These are phyloP conservation scores for Pararge aegeria DNA, from an alignment of 1,140 invertebrate species.

Conservation along the genomic window DNA sequence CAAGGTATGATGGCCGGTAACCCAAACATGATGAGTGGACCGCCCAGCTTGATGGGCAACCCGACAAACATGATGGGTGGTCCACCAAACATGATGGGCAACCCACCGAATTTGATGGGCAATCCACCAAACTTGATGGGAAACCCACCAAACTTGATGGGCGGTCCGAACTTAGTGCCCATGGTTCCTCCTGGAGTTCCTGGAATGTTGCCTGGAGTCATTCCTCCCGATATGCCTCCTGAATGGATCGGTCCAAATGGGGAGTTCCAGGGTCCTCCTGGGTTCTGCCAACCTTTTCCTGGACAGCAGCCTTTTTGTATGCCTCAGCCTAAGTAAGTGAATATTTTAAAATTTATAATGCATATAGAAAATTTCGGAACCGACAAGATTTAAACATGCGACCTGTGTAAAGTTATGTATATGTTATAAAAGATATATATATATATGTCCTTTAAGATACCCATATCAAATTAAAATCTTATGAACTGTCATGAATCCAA, in stretches of 20 bases:
- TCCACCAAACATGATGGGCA: constrained; percentile 33
- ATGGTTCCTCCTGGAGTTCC: constrained; percentile 30
- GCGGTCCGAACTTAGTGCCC: constrained; percentile 33
- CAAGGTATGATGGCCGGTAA: constrained; percentile 42
- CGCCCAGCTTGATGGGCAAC: constrained; percentile 32
- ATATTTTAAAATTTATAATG: too few relatives aligned
- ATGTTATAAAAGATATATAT: too few relatives aligned
- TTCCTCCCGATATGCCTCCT: constrained; percentile 34
- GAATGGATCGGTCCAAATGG: constrained; percentile 44
- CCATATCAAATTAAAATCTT: too few relatives aligned
- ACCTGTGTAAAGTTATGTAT: too few relatives aligned
- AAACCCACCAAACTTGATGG: constrained; percentile 12
- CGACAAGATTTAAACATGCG: too few relatives aligned
- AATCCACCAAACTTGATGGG: background rate
- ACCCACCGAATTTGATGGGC: constrained; percentile 1
- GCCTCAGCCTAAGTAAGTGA: constrained; percentile 65
- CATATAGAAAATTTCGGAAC: too few relatives aligned
- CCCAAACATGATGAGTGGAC: constrained; percentile 35
- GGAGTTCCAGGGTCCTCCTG: constrained; percentile 43
- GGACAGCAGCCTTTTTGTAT: constrained; percentile 58
- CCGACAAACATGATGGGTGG: constrained; percentile 42
- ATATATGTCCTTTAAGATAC: too few relatives aligned
- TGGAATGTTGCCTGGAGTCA: constrained; percentile 36
- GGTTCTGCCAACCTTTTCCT: constrained; percentile 55
- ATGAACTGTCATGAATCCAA: too few relatives aligned